Evolutionary conservation across 2,888 invertebrate species (phyloP).

Genomic region (Siphonodentalium dalli): DNA sequence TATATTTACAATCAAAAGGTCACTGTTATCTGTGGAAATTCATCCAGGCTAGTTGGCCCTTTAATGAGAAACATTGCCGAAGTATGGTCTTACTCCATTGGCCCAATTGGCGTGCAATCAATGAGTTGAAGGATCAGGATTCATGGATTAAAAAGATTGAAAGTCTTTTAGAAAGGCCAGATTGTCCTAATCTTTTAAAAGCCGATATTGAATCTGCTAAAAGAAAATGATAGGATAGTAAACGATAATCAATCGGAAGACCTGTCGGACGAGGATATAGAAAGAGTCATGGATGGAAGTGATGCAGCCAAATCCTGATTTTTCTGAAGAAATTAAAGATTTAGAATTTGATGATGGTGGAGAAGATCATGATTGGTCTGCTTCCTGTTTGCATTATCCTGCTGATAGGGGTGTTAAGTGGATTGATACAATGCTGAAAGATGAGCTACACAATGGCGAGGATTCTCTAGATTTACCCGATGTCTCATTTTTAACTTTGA

Average conservation of each 20-base stretch:
- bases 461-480: constrained; percentile 17
- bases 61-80: constrained; percentile 28
- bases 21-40: constrained; percentile 20
- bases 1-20: constrained; percentile 27
- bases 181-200: constrained; percentile 29
- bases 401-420: constrained; percentile 6
- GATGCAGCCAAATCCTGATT: constrained; percentile 12
- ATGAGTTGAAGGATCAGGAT: constrained; percentile 28
- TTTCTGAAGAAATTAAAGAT: constrained; percentile 18
- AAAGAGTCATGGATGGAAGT: constrained; percentile 34
- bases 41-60: constrained; percentile 30
- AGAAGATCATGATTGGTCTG: constrained; percentile 21
- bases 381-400: constrained; percentile 19
- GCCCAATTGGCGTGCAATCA: constrained; percentile 28
- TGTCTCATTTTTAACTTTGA: constrained; percentile 22
- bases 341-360: constrained; percentile 27
- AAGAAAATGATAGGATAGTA: background rate
- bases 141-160: constrained; percentile 26
- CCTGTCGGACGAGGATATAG: background rate
- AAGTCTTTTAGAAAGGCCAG: constrained; percentile 16
- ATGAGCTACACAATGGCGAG: background rate
- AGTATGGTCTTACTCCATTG: constrained; percentile 26
- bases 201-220: constrained; percentile 25
- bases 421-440: constrained; percentile 2
- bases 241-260: no score